A percentile compares a stretch with the other conserved stretches of the same genome.
These are phyloP conservation scores for Cyrtonyx montezumae DNA, from an alignment of 2,113 vertebrate species.

Conservation along the genomic window DNA sequence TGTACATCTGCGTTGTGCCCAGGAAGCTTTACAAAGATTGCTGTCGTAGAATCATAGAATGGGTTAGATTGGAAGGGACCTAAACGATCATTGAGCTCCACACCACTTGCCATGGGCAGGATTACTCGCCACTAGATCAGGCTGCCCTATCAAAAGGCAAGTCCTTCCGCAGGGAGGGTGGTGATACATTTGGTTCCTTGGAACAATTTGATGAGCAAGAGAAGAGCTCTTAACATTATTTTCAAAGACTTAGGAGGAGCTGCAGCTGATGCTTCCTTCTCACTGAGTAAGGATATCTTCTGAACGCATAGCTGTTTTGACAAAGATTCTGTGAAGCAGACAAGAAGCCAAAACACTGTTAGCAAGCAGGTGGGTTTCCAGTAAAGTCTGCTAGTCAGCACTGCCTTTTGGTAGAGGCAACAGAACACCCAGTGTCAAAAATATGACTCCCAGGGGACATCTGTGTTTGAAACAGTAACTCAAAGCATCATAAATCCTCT, in stretches of 20 bases:
- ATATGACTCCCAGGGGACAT: neutral
- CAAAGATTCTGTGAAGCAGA: neutral
- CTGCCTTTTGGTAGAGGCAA: neutral
- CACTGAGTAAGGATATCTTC: neutral
- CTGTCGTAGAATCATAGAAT: no score
- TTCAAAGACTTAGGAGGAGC: fast-evolving
- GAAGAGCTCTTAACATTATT: neutral
- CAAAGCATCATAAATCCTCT: neutral
- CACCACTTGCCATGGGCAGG: no score
- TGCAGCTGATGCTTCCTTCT: neutral
- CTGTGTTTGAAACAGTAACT: neutral
- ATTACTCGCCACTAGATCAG: no score
- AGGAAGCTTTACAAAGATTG: fast-evolving
- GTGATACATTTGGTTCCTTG: fast-evolving
- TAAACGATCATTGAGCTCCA: no score
- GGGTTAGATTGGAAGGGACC: no score
- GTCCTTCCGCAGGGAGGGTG: neutral
- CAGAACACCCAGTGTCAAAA: neutral
- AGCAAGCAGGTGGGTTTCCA: neutral
- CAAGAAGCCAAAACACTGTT: neutral
- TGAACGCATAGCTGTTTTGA: neutral
- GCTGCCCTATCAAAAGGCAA: neutral
- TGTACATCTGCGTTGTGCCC: fast-evolving
- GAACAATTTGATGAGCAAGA: fast-evolving
- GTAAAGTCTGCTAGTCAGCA: neutral